A percentile compares a stretch with the other conserved stretches of the same genome.
Conservation (phyloP, 2,113 vertebrate genomes). For the Thermophis baileyi region DNA sequence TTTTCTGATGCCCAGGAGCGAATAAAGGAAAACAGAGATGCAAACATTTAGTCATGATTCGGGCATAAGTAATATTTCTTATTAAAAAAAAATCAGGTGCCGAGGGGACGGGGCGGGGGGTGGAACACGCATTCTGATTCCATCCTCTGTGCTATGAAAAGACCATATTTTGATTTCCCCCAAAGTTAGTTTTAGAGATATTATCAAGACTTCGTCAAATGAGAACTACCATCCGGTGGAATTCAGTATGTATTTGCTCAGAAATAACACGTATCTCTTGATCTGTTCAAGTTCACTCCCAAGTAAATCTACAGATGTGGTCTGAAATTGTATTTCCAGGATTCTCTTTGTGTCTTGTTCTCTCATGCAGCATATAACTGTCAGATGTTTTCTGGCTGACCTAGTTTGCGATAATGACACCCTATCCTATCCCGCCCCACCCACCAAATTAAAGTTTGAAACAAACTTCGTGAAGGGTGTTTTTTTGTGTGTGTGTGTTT, state of each 20-base stretch:
- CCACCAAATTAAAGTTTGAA: not conserved
- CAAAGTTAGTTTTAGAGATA: not conserved
- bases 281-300: not conserved
- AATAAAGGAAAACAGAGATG: conserved; percentile 21
- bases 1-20: not conserved
- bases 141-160: conserved; percentile 7
- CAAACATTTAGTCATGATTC: conserved; percentile 29
- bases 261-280: not conserved
- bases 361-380: not conserved
- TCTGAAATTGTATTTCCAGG: conserved; percentile 5
- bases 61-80: conserved; percentile 47
- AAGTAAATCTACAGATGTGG: not conserved
- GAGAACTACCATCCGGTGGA: not conserved
- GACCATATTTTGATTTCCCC: not conserved
- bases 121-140: not conserved
- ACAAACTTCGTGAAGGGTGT: not conserved
- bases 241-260: not conserved
- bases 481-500: too few relatives aligned
- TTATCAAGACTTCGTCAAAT: not conserved
- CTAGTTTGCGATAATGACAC: conserved; percentile 25
- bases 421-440: not conserved
- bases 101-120: rapidly evolving
- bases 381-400: not conserved
- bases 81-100: not conserved
- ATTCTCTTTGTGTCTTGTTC: not conserved